A percentile compares a stretch with the other conserved stretches of the same genome.
Conservation (phyloP, 2,888 invertebrate species). For the Ischnus inquisitorius region DNA sequence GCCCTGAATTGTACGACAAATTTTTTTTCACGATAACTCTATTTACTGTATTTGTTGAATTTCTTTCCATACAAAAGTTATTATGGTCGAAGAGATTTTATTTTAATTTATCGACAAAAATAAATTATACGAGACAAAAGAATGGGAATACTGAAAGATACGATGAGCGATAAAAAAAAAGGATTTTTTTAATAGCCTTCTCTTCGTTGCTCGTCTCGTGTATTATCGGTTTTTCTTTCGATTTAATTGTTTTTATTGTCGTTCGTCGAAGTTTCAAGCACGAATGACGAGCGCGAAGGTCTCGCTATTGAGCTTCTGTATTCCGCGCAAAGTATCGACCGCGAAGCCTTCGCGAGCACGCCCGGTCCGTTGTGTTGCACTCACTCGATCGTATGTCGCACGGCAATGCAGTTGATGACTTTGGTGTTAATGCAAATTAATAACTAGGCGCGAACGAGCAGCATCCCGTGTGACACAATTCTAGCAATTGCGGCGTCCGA, state of each 20-base stretch:
- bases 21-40: too few species aligned
- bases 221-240: background rate
- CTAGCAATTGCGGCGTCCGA: background rate
- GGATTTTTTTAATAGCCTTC: background rate
- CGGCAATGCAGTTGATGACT: slow-evolving; percentile 49
- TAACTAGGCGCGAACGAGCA: slow-evolving; percentile 38
- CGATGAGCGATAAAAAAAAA: background rate
- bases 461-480: slow-evolving; percentile 21
- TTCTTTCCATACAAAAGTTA: too few species aligned
- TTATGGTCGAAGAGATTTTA: too few species aligned
- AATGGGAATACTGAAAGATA: too few species aligned
- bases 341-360: slow-evolving; percentile 36
- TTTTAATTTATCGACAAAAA: too few species aligned
- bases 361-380: background rate
- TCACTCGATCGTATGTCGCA: slow-evolving; percentile 18
- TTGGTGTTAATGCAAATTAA: slow-evolving; percentile 59
- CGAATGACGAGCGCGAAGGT: background rate
- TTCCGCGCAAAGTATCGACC: slow-evolving; percentile 7
- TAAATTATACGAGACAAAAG: too few species aligned
- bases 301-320: background rate
- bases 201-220: background rate
- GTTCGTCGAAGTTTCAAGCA: background rate
- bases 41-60: too few species aligned
- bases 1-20: too few species aligned
- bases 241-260: background rate